Evolutionary conservation across 1,140 invertebrate species (phyloP).

Genomic region (Drosophila repleta): DNA sequence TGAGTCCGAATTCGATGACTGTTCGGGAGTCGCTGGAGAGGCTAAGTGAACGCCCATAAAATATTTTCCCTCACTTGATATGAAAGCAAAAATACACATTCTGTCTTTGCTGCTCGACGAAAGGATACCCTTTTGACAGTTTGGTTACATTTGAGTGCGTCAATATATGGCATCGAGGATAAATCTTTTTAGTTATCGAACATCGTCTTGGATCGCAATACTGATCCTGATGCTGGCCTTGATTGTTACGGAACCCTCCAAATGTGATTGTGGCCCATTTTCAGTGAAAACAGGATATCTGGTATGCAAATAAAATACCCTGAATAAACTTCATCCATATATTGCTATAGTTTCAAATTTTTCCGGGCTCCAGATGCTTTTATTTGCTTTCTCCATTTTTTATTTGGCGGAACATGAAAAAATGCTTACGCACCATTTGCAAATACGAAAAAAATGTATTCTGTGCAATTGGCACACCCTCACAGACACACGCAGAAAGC

Average conservation of each 20-base stretch:
- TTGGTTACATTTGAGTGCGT: no score
- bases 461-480: slow-evolving; percentile 69
- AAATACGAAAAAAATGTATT: slow-evolving; percentile 73
- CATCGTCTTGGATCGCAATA: no score
- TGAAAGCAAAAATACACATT: slow-evolving; percentile 5
- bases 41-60: slow-evolving; percentile 35
- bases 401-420: slow-evolving; percentile 55
- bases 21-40: slow-evolving; percentile 1
- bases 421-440: slow-evolving; percentile 78
- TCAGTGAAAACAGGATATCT: not conserved
- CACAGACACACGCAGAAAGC: slow-evolving; percentile 30
- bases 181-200: no score
- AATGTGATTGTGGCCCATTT: no score
- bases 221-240: no score
- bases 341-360: slow-evolving; percentile 52
- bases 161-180: no score
- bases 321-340: slow-evolving; percentile 55
- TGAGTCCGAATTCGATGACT: slow-evolving; percentile 40
- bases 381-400: slow-evolving; percentile 15
- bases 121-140: not conserved
- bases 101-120: not conserved
- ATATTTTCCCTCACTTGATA: slow-evolving; percentile 23
- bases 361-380: slow-evolving; percentile 17
- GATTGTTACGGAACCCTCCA: no score
- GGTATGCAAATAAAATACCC: slow-evolving; percentile 5